These are phyloP conservation scores for Astur gentilis DNA, from an alignment of 2,113 vertebrate species.

Conservation along the genomic window DNA sequence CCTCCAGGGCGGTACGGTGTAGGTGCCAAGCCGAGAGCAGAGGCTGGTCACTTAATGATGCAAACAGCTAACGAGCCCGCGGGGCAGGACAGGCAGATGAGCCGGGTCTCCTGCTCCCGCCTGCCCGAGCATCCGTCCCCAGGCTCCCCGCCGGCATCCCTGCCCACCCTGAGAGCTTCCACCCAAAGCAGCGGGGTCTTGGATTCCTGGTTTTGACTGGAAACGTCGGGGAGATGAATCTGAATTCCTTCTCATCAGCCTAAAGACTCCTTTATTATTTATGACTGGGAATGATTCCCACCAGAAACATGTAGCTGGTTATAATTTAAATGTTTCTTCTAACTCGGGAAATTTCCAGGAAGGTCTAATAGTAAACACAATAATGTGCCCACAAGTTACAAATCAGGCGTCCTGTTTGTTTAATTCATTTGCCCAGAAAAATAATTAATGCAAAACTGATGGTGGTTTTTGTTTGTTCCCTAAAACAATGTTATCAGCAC, in stretches of 20 bases:
- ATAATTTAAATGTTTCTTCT: conserved; percentile 12
- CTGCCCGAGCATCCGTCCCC: fast-evolving
- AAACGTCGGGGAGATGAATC: neutral
- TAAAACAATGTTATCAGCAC: conserved; percentile 25
- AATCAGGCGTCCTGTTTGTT: neutral
- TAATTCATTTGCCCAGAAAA: conserved; percentile 23
- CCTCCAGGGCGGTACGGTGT: neutral
- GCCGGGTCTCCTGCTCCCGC: fast-evolving
- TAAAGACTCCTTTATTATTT: neutral
- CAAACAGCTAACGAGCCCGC: neutral
- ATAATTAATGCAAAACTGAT: neutral
- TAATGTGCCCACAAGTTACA: neutral
- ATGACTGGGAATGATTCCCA: neutral
- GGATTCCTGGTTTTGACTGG: neutral
- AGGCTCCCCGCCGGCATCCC: neutral
- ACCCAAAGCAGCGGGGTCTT: neutral
- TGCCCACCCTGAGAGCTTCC: neutral
- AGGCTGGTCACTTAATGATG: neutral
- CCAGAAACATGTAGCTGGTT: neutral
- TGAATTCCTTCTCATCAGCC: neutral
- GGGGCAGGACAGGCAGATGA: neutral
- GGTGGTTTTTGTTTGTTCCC: conserved; percentile 11
- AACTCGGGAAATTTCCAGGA: conserved; percentile 10
- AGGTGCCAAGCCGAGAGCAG: neutral
- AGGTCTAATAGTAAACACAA: neutral